A percentile compares a stretch with the other conserved stretches of the same genome.
These are phyloP conservation scores for Cataglyphis cursor DNA, from an alignment of 2,888 invertebrate species.

Conservation along the genomic window DNA sequence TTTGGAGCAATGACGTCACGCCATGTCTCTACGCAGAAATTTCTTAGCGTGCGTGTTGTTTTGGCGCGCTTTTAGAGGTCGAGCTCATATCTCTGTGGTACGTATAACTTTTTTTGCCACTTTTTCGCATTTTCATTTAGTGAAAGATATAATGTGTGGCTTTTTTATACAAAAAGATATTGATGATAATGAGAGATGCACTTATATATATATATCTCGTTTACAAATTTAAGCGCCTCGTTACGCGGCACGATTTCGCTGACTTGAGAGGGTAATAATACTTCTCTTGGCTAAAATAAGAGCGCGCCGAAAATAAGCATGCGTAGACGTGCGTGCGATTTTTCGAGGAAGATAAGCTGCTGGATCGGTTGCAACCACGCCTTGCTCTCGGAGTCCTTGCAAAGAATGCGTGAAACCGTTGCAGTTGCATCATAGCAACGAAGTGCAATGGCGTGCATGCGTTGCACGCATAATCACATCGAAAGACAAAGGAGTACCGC, in stretches of 20 bases:
- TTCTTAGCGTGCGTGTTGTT: background rate
- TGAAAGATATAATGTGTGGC: background rate
- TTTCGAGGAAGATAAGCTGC: constrained; percentile 43
- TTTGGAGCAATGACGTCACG: background rate
- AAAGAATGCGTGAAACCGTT: constrained; percentile 69
- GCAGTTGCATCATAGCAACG: constrained; percentile 45
- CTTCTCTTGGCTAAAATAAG: constrained; percentile 30
- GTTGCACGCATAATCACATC: background rate
- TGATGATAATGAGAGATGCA: background rate
- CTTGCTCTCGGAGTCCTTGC: constrained; percentile 70
- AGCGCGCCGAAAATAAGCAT: constrained; percentile 41
- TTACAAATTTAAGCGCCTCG: constrained; percentile 19
- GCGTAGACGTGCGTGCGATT: constrained; percentile 25
- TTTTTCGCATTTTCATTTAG: background rate
- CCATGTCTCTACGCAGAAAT: background rate
- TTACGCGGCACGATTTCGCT: constrained; percentile 21
- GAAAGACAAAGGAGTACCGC: constrained; percentile 26
- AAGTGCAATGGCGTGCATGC: constrained; percentile 26
- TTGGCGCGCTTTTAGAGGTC: background rate
- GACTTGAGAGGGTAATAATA: background rate
- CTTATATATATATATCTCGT: background rate
- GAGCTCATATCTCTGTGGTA: background rate
- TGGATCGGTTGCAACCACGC: constrained; percentile 49
- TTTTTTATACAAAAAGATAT: background rate
- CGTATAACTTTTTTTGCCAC: background rate